Evolutionary conservation across 2,113 vertebrate species (phyloP).

Genomic region (Promerops cafer): DNA sequence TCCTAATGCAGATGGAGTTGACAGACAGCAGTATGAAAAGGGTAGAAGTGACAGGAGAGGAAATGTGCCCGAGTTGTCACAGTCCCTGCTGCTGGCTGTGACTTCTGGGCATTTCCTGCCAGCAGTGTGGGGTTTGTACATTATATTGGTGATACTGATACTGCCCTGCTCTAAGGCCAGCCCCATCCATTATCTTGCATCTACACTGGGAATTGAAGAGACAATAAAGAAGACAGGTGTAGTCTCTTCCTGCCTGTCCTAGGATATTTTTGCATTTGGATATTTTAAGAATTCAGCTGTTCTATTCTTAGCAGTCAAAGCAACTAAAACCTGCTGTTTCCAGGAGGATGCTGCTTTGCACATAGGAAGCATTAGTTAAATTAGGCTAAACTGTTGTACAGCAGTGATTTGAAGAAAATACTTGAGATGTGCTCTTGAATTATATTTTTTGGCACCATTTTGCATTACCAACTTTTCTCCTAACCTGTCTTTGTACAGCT

Average conservation of each 20-base stretch:
- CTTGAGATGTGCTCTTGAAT: neutral
- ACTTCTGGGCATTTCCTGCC: neutral
- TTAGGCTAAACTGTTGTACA: neutral
- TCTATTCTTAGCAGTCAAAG: neutral
- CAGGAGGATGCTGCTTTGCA: neutral
- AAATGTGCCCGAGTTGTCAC: conserved; percentile 4
- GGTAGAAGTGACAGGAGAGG: conserved; percentile 12
- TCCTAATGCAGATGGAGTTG: conserved; percentile 28
- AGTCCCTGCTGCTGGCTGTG: neutral
- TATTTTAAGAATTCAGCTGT: neutral
- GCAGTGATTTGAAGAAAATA: neutral
- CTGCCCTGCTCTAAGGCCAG: neutral
- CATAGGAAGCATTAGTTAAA: neutral
- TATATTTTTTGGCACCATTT: neutral
- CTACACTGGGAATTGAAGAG: neutral
- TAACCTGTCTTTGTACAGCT: neutral
- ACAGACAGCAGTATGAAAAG: conserved; percentile 44
- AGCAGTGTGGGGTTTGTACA: neutral
- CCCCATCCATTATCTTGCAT: neutral
- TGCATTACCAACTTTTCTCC: neutral
- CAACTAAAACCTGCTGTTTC: neutral
- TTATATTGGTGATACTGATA: neutral
- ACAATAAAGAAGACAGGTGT: neutral
- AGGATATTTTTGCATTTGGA: neutral
- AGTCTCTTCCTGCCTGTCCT: neutral